phyloP scores from a whole-genome alignment of 2,888 invertebrate genomes.

The Oscheius sp. region DNA sequence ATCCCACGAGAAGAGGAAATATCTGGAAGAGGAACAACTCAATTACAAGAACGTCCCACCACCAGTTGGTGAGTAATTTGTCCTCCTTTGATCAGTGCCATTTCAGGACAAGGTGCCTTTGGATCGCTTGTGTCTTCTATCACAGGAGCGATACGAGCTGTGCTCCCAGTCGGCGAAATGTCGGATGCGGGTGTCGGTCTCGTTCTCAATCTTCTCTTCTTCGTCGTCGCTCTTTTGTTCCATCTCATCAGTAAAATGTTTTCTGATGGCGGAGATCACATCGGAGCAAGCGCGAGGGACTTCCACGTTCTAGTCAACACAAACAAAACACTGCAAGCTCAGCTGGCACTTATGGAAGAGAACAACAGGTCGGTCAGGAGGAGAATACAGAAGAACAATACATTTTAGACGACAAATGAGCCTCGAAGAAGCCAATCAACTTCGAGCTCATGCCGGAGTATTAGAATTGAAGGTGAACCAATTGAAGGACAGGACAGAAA shows the following conservation, averaged over 20 bases:
- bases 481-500: not conserved
- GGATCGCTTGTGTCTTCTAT: constrained; percentile 12
- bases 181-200: constrained; percentile 44
- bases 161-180: constrained; percentile 31
- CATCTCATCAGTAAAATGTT: constrained; percentile 41
- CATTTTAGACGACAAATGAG: not conserved
- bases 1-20: constrained; percentile 17
- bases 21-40: constrained; percentile 11
- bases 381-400: not conserved
- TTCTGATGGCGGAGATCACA: constrained; percentile 43
- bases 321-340: constrained; percentile 7
- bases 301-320: constrained; percentile 7
- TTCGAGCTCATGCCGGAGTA: not conserved
- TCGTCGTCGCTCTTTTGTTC: constrained; percentile 43
- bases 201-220: constrained; percentile 48
- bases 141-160: constrained; percentile 7
- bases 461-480: not conserved
- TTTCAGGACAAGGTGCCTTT: constrained; percentile 13
- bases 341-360: not conserved
- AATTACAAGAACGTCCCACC: not conserved
- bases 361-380: not conserved
- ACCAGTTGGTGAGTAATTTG: not conserved
- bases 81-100: not conserved
- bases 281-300: not conserved
- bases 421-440: not conserved